phyloP scores from a whole-genome alignment of 2,113 vertebrate genomes.

The Xiphophorus maculatus region DNA sequence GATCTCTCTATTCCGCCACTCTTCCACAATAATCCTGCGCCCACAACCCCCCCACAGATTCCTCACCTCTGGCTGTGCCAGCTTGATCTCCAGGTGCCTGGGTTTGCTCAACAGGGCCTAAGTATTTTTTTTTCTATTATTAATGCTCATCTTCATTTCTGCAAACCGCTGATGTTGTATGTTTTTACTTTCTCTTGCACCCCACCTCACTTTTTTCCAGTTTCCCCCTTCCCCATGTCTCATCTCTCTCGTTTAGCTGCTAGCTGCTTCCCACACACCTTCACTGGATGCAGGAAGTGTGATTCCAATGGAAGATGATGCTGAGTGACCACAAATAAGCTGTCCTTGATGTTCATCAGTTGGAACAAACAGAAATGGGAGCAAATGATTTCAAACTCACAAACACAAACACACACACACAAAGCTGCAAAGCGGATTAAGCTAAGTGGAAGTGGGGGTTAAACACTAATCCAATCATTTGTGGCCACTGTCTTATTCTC shows the following conservation, averaged over 20 bases:
- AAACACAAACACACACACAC: constrained; percentile 6
- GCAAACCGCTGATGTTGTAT: constrained; percentile 32
- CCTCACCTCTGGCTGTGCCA: constrained; percentile 55
- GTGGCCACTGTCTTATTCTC: constrained; percentile 76
- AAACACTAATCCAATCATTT: constrained; percentile 82
- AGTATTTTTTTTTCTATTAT: constrained; percentile 61
- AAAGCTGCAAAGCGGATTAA: constrained; percentile 77
- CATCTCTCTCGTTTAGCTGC: constrained; percentile 27
- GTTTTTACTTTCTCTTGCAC: constrained; percentile 22
- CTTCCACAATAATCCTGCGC: constrained; percentile 56
- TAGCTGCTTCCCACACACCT: constrained; percentile 35
- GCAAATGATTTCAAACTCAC: constrained; percentile 14
- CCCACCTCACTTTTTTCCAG: neutral
- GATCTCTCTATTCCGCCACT: constrained; percentile 59
- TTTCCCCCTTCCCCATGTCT: constrained; percentile 12
- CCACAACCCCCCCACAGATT: constrained; percentile 22
- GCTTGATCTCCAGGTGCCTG: constrained; percentile 40
- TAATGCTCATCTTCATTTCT: constrained; percentile 56
- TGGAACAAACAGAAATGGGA: constrained; percentile 26
- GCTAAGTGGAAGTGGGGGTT: constrained; percentile 72
- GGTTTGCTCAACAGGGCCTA: constrained; percentile 54
- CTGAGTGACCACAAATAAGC: constrained; percentile 22
- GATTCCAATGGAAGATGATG: constrained; percentile 24
- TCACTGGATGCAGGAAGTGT: constrained; percentile 18
- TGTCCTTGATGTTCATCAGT: constrained; percentile 49